Evolutionary conservation across 2,888 invertebrate genomes (phyloP), one percentile per base, ranked within the genome.

Genomic region (Ophion obscuratus): DNA sequence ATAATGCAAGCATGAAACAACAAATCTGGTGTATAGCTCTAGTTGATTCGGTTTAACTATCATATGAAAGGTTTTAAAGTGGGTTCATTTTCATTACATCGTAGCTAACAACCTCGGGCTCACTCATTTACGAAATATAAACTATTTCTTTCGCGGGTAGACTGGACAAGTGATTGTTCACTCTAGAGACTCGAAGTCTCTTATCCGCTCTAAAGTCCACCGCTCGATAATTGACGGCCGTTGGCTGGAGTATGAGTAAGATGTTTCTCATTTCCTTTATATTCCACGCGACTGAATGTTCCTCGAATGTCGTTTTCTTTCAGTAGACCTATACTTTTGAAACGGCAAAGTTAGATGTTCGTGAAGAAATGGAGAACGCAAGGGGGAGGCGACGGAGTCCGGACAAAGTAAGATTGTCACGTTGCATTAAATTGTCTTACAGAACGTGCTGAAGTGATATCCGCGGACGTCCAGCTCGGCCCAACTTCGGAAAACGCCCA

Each of bases 361-460:
- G 27, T 17, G 59, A 36, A 27, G 17, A 36, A 53, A 59, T n/a
- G 20, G 36, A 44, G 61, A 40, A 61, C 5, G 17, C 0, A 71
- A 44, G 5, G 7, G 71, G 61, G 78, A 40, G 66, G 11, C 36
- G 31, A 73, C 81, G 61, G 24, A 73, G 80, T 74, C 74, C 66
- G 83, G 81, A 40, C 57, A 57, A 75, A 80, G 76, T 77, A 73
- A 70, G 75, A 83, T 67, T 64, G 83, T 86, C 85, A 86, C 85
- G 85, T 86, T 73, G 83, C 61, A 71, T 86, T 86, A 83, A 83
- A 86, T 77, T 80, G 83, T 86, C 57, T 67, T 80, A 82, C 67
- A 82, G 73, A 66, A 83, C 87, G 85, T 77, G 87, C 82, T 59
- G 83, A 81, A 86, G 86, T 83, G 87, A 84, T 86, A 83, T 85